Evolutionary conservation across 2,888 invertebrate genomes (phyloP), one percentile per base, ranked within the genome.

Genomic region (Colletes collaris): DNA sequence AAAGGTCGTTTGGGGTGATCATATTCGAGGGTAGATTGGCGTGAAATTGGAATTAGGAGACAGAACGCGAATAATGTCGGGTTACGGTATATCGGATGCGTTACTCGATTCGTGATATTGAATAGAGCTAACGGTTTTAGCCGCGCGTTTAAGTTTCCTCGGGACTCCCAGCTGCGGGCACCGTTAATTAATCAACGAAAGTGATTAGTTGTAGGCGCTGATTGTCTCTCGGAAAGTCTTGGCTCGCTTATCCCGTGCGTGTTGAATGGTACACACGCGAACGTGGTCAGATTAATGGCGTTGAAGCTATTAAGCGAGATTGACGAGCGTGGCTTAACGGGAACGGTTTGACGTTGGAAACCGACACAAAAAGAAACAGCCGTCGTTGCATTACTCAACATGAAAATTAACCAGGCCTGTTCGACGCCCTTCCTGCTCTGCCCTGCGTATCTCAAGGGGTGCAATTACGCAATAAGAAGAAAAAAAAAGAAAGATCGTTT

Each of bases 181-280:
- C 74, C 64, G 74, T 76, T 82, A 82, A 82, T 76, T 80, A 69
- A 76, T 74, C 67, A 59, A 68, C 55, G 56, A 82, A 63, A 67
- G 59, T 67, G 76, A 76, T 80, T 82, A 76, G 59, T 60, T 8
- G 65, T 46, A 56, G 52, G 4, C 19, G 27, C 5, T 40, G 76
- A 68, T 68, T 64, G 50, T 76, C 44, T 76, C 44, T 64, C 62
- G 67, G 46, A 64, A 70, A 69, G 52, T 10, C 44, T 8, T 8
- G 44, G 44, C 10, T 8, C 10, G 10, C 0, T 6, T 4, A 40
- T 40, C 6, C 27, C 56, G 56, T 35, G 40, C 44, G 52, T 35
- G 13, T 37, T 10, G 8, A 46, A 8, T 46, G 44, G 44, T 46
- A 46, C 8, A 46, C 8, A 7, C 44, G 40, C 40, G 40, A 63